A percentile compares a stretch with the other conserved stretches of the same genome.
These are phyloP conservation scores for Zenarchopterus dispar DNA, from an alignment of 2,797 vertebrate genomes.

Conservation along the genomic window DNA sequence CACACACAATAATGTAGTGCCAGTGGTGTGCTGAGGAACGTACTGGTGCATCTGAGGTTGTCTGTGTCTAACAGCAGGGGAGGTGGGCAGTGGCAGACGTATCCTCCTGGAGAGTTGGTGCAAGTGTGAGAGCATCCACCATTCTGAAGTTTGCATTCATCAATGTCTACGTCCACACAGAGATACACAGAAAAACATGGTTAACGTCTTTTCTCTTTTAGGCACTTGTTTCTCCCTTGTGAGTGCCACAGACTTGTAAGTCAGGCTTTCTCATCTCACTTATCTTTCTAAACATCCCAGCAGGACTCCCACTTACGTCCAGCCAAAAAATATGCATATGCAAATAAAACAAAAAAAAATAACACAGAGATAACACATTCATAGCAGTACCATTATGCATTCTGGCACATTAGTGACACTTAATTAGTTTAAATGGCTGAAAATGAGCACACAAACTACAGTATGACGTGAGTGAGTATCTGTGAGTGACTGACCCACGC, in stretches of 20 bases:
- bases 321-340: constrained; percentile 11
- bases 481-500: constrained; percentile 79
- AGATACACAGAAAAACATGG: not conserved
- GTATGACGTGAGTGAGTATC: constrained; percentile 11
- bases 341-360: constrained; percentile 3
- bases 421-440: constrained; percentile 33
- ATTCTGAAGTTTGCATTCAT: constrained; percentile 84
- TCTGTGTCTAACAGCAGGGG: constrained; percentile 76
- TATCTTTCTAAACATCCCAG: constrained; percentile 19
- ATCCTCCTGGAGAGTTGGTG: constrained; percentile 78
- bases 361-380: constrained; percentile 15
- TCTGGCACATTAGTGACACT: constrained; percentile 9
- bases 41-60: constrained; percentile 80
- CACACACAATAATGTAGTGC: not conserved
- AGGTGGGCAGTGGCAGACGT: constrained; percentile 75
- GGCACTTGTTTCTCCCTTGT: not conserved
- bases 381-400: not conserved
- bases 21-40: constrained; percentile 31
- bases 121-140: constrained; percentile 83
- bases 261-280: constrained; percentile 13
- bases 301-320: not conserved
- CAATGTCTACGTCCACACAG: constrained; percentile 71
- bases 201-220: not conserved
- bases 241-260: not conserved
- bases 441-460: constrained; percentile 34